A percentile compares a stretch with the other conserved stretches of the same genome.
phyloP scores from a whole-genome alignment of 53 echinoderm and acorn worm genomes.

The Hippasteria phrygiana region DNA sequence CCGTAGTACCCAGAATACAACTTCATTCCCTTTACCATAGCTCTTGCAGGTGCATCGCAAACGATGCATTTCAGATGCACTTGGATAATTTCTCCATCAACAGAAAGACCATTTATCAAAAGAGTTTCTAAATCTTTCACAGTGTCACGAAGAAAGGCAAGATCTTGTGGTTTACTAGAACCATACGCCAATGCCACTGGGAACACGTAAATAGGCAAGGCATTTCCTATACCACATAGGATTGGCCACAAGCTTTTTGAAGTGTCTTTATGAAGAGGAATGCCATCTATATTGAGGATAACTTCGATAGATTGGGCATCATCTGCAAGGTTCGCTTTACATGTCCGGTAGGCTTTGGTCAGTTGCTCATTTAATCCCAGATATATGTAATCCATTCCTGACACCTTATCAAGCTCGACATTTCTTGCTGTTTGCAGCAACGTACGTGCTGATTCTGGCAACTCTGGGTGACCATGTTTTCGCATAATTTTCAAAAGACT shows the following conservation, averaged over 20 bases:
- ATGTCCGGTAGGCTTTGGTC: too few species aligned
- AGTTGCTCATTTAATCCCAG: too few species aligned
- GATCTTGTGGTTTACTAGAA: slow-evolving; percentile 56
- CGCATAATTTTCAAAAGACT: too few species aligned
- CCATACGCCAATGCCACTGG: slow-evolving; percentile 68
- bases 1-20: slow-evolving; percentile 70
- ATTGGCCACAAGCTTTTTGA: slow-evolving; percentile 16
- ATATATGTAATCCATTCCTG: too few species aligned
- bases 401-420: too few species aligned
- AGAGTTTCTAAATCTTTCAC: slow-evolving; percentile 60
- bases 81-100: slow-evolving; percentile 53
- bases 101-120: slow-evolving; percentile 52
- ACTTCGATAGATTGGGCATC: too few species aligned
- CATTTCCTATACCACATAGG: slow-evolving; percentile 66
- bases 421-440: too few species aligned
- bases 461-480: too few species aligned
- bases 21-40: slow-evolving; percentile 73
- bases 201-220: slow-evolving; percentile 55
- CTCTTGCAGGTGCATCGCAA: slow-evolving; percentile 78
- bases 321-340: too few species aligned
- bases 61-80: slow-evolving; percentile 64
- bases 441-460: too few species aligned
- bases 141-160: slow-evolving; percentile 51
- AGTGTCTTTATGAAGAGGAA: too few species aligned
- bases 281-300: too few species aligned